Evolutionary conservation across 2,797 vertebrate genomes (phyloP), one percentile per base, ranked within the genome.

Genomic region (Neostethus bicornis): DNA sequence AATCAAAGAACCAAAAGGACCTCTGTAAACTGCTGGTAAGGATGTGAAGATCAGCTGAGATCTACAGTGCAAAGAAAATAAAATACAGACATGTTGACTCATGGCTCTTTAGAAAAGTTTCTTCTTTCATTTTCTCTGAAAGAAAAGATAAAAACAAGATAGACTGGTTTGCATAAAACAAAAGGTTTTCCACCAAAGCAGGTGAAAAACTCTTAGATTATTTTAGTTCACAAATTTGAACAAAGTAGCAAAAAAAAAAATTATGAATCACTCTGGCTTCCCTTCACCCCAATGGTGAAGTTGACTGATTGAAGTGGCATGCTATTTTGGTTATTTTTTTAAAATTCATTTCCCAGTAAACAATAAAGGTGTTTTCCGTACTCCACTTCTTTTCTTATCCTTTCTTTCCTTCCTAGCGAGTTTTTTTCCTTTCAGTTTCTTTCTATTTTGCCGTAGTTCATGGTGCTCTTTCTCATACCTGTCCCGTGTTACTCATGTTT

Each of bases 1-100:
- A 77, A 85, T 84, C 67, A 80, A 67, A 79, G 58, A 48, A 53
- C 51, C 48, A 49, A 70, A 71, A 79, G 66, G 56, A 74, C 66
- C 67, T 58, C 68, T 37, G 60, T 83, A 73, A 64, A 49, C 42
- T 31, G 6, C 47, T 42, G 55, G 39, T 24, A 47, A 73, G 66
- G 63, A 78, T 77, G 50, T 75, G 35, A 67, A 38, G 51, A 70
- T 29, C 29, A 38, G 60, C 50, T 32, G 52, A 75, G 83, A 59
- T 73, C 62, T 55, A 26, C 65, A 48, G 51, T 12, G 25, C 23
- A 47, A 53, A 43, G 49, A 42, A 59, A 47, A 61, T 42, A 41
- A n/a, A n/a, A 21, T 3, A 52, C 69, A 76, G 51, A 25, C 24
- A 21, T 35, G 49, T 32, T 45, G 41, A 80, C 50, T 78, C 60